These are phyloP conservation scores for Etheostoma perlongum DNA, from an alignment of 2,797 vertebrate genomes.

Conservation along the genomic window DNA sequence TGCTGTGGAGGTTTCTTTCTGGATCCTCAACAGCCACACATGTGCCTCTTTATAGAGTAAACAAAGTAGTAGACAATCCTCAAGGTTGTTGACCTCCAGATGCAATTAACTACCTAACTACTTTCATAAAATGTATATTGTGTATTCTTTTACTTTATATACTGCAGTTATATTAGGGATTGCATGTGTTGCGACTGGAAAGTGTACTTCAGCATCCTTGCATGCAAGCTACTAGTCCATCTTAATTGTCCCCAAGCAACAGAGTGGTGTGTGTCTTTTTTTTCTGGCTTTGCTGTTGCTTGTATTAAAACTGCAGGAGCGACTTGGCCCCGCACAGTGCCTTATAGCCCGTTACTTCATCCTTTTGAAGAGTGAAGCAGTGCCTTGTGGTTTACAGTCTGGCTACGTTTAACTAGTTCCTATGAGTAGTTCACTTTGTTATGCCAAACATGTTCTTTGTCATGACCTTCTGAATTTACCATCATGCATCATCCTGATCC, in stretches of 20 bases:
- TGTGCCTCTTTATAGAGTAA: conserved; percentile 30
- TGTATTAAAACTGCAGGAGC: conserved; percentile 29
- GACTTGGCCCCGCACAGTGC: conserved; percentile 27
- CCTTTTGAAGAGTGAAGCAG: conserved; percentile 38
- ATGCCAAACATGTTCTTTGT: conserved; percentile 69
- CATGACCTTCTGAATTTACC: conserved; percentile 49
- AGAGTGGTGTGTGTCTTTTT: conserved; percentile 17
- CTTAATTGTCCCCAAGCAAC: conserved; percentile 30
- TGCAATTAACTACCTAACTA: conserved; percentile 44
- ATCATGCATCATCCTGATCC: conserved; percentile 62
- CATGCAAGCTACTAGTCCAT: conserved; percentile 38
- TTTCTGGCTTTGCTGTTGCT: conserved; percentile 26
- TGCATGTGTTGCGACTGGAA: conserved; percentile 34
- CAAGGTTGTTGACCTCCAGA: conserved; percentile 57
- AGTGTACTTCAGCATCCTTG: conserved; percentile 42
- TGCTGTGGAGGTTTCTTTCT: conserved; percentile 55
- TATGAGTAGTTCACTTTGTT: conserved; percentile 59
- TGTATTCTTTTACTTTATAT: conserved; percentile 25
- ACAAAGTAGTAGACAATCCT: conserved; percentile 46
- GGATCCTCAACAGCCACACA: conserved; percentile 37
- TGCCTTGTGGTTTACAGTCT: conserved; percentile 61
- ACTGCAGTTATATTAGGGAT: conserved; percentile 38
- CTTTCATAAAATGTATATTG: conserved; percentile 20
- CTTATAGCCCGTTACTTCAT: conserved; percentile 53
- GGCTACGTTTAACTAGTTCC: conserved; percentile 50